phyloP scores from a whole-genome alignment of 2,113 vertebrate species.

The Romanogobio albipinnatus region DNA sequence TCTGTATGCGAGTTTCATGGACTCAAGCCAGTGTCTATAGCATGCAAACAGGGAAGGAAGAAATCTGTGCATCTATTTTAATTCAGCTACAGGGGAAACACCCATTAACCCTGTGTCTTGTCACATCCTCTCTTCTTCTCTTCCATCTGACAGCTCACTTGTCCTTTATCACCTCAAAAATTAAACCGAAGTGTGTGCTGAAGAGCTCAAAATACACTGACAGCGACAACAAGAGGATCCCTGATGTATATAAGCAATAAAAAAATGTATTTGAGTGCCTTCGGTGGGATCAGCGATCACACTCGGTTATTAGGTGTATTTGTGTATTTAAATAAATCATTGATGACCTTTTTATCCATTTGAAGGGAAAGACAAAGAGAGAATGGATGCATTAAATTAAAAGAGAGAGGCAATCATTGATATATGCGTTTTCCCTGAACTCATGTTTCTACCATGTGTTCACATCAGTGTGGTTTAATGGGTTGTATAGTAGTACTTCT shows the following conservation, averaged over 20 bases:
- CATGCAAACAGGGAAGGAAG: background rate
- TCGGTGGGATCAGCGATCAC: background rate
- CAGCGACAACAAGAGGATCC: background rate
- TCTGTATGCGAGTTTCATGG: background rate
- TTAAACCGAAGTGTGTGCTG: conserved; percentile 8
- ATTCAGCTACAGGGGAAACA: conserved; percentile 33
- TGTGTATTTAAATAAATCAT: background rate
- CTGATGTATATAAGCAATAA: background rate
- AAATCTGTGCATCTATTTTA: conserved; percentile 35
- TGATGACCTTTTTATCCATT: background rate
- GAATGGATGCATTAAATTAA: background rate
- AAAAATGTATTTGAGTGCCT: background rate
- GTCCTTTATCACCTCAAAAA: conserved; percentile 42
- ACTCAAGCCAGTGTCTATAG: background rate
- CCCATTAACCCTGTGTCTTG: conserved; percentile 38
- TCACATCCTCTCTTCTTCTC: conserved; percentile 11
- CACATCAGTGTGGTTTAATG: background rate
- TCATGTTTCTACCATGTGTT: background rate
- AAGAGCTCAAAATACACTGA: conserved; percentile 36
- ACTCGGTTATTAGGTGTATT: background rate
- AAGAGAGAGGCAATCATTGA: background rate
- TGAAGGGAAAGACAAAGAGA: background rate
- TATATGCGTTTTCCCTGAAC: background rate
- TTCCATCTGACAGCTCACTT: conserved; percentile 39
- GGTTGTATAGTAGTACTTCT: background rate